These are phyloP conservation scores for Drosophila longiperda DNA, from an alignment of 2,888 invertebrate genomes.

Conservation along the genomic window DNA sequence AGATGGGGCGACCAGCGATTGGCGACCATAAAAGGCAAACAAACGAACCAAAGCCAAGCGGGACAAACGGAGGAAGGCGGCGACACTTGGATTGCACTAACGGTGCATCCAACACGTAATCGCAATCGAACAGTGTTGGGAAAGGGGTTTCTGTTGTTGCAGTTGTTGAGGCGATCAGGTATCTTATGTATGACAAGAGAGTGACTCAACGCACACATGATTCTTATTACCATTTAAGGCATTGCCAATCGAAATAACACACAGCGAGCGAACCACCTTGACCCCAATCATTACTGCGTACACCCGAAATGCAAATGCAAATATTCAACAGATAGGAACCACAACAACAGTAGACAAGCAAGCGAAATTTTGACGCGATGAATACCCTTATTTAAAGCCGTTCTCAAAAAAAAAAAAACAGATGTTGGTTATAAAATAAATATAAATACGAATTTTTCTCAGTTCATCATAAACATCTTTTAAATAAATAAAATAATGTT, in stretches of 20 bases:
- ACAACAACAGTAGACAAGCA: neutral
- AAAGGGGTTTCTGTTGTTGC: slow-evolving; percentile 7
- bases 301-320: slow-evolving; percentile 32
- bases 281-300: slow-evolving; percentile 23
- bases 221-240: slow-evolving; percentile 49
- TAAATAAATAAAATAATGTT: neutral
- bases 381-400: neutral
- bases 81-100: slow-evolving; percentile 44
- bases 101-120: slow-evolving; percentile 51
- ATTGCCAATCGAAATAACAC: slow-evolving; percentile 24
- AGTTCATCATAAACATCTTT: neutral
- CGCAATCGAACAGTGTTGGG: slow-evolving; percentile 11
- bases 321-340: slow-evolving; percentile 2
- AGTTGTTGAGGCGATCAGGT: slow-evolving; percentile 18
- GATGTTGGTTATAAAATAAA: neutral
- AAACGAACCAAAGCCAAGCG: slow-evolving; percentile 1
- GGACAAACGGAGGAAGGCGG: slow-evolving; percentile 28
- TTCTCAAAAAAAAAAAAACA: neutral
- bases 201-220: slow-evolving; percentile 43
- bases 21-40: slow-evolving; percentile 44
- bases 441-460: neutral
- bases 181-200: slow-evolving; percentile 21
- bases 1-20: slow-evolving; percentile 22
- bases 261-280: slow-evolving; percentile 35
- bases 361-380: slow-evolving; percentile 1